Conservation (phyloP, 2,888 invertebrate genomes). For the Heliconius aoede region DNA sequence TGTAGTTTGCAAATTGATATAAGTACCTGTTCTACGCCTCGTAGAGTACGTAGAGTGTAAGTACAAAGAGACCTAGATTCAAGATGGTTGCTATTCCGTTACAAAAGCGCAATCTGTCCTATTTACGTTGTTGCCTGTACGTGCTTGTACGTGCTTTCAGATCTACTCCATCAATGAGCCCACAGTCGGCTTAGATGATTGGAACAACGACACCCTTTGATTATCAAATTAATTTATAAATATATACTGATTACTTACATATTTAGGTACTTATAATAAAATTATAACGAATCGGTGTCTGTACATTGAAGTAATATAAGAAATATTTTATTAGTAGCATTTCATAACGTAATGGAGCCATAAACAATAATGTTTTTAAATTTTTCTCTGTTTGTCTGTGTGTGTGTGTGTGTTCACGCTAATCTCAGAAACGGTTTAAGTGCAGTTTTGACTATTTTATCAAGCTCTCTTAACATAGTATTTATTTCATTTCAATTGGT, state of each 20-base stretch:
- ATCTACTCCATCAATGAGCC: neutral
- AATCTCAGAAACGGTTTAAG: too few species aligned
- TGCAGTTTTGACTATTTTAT: too few species aligned
- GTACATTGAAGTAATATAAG: too few species aligned
- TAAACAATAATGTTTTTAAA: too few species aligned
- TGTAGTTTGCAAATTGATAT: slow-evolving; percentile 4
- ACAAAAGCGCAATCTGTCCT: slow-evolving; percentile 43
- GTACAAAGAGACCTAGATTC: slow-evolving; percentile 33
- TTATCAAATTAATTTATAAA: neutral
- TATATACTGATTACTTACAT: neutral
- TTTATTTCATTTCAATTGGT: too few species aligned
- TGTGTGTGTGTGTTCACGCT: too few species aligned
- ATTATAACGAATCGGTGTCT: too few species aligned
- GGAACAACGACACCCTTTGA: neutral
- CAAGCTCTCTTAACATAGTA: too few species aligned
- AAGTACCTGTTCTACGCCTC: neutral
- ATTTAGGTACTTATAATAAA: too few species aligned
- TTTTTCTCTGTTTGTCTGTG: too few species aligned
- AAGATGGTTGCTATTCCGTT: slow-evolving; percentile 19
- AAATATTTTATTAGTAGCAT: too few species aligned
- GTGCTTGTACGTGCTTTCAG: slow-evolving; percentile 1
- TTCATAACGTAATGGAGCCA: too few species aligned
- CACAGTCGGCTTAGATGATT: neutral
- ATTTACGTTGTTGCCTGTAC: slow-evolving; percentile 33
- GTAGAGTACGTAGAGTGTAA: slow-evolving; percentile 22